A percentile compares a stretch with the other conserved stretches of the same genome.
Conservation (phyloP, 2,888 invertebrate species). For the Tipula lateralis region DNA sequence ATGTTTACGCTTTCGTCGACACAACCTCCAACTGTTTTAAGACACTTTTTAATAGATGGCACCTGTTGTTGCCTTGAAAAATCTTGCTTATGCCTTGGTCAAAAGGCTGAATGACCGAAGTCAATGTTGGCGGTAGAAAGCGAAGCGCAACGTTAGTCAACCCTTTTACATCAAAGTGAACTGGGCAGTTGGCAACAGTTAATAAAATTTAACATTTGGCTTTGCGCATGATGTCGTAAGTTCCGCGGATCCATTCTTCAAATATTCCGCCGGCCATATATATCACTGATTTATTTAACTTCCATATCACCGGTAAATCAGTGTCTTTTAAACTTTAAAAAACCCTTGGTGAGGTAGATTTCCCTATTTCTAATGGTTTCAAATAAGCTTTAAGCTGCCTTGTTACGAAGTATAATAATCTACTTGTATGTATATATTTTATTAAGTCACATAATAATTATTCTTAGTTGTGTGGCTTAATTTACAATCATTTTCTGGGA, state of each 20-base stretch:
- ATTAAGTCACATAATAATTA: no score
- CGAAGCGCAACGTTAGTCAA: neutral
- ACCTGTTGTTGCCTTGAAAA: neutral
- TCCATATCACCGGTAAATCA: neutral
- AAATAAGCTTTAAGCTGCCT: no score
- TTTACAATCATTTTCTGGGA: no score
- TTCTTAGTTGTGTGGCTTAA: no score
- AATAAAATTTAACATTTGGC: neutral
- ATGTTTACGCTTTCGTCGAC: neutral
- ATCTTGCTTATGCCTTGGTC: no score
- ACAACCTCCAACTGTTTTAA: neutral
- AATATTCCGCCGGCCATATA: neutral
- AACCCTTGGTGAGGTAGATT: no score
- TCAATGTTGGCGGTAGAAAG: no score
- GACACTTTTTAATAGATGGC: neutral
- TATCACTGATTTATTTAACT: neutral
- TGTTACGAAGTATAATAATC: no score
- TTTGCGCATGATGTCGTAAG: neutral
- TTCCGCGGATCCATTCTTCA: neutral
- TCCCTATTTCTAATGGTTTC: no score
- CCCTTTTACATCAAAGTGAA: neutral
- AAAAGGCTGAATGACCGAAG: no score
- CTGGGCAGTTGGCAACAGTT: neutral
- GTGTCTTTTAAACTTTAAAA: no score
- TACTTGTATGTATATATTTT: no score